Evolutionary conservation across 2,888 invertebrate genomes (phyloP).

Genomic region (Autographa gamma): DNA sequence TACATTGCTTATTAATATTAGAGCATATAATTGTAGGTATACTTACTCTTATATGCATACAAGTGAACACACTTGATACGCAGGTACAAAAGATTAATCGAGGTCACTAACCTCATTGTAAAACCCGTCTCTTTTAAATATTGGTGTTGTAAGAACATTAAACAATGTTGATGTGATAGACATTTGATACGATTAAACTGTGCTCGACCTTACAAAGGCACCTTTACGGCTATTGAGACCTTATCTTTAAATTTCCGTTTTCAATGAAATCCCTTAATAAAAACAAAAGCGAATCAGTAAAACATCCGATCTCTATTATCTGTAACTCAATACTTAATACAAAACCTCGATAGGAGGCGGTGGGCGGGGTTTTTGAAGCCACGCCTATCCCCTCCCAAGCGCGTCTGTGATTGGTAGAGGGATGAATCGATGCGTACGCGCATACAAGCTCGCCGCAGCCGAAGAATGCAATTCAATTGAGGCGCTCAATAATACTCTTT

Average conservation of each 20-base stretch:
- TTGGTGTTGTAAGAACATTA: conserved; percentile 45
- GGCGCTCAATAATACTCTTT: conserved; percentile 76
- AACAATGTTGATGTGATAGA: conserved; percentile 50
- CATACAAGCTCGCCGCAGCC: conserved; percentile 65
- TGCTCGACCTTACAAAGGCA: conserved; percentile 57
- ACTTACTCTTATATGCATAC: too few species aligned
- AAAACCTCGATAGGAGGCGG: conserved; percentile 76
- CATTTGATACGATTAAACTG: conserved; percentile 59
- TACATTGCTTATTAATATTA: neutral
- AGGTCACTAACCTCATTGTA: conserved; percentile 46
- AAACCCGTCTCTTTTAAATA: conserved; percentile 47
- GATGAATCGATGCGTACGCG: conserved; percentile 72
- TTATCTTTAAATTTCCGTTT: conserved; percentile 68
- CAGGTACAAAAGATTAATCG: conserved; percentile 8
- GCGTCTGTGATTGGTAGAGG: conserved; percentile 74
- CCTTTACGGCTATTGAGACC: conserved; percentile 64
- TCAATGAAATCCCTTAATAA: conserved; percentile 71
- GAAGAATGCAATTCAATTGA: conserved; percentile 82
- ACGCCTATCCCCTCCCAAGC: conserved; percentile 71
- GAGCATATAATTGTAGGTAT: neutral
- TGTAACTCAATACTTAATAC: conserved; percentile 78
- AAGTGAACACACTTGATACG: conserved; percentile 24
- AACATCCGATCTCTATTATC: conserved; percentile 76
- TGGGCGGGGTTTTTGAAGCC: conserved; percentile 67
- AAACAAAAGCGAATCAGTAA: conserved; percentile 65